These are phyloP conservation scores for Porites evermanni DNA, from an alignment of 92 coral and sea anemone species.

Conservation along the genomic window DNA sequence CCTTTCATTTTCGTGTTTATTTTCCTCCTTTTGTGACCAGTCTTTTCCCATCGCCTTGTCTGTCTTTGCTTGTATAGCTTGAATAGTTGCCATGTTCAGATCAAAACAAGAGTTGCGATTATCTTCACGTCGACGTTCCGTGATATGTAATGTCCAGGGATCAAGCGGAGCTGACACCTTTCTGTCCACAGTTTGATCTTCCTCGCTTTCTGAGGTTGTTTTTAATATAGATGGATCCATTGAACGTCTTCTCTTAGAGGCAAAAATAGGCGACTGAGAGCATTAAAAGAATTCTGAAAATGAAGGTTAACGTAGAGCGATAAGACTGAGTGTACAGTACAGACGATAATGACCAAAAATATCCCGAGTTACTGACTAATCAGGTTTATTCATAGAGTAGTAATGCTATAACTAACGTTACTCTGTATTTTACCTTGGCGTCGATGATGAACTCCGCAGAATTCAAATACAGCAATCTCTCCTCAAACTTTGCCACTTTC, in stretches of 20 bases:
- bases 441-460: too few relatives aligned
- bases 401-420: too few relatives aligned
- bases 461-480: too few relatives aligned
- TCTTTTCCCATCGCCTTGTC: constrained; percentile 15
- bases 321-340: too few relatives aligned
- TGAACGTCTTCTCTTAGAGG: constrained; percentile 67
- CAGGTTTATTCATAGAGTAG: too few relatives aligned
- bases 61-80: constrained; percentile 40
- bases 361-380: too few relatives aligned
- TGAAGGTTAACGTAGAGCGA: too few relatives aligned
- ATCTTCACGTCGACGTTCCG: not conserved
- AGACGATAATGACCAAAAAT: too few relatives aligned
- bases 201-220: constrained; percentile 38
- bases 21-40: not conserved
- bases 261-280: constrained; percentile 64
- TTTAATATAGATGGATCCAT: constrained; percentile 67
- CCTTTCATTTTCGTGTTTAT: not conserved
- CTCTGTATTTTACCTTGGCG: too few relatives aligned
- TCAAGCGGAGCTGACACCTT: constrained; percentile 32
- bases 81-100: constrained; percentile 26
- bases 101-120: constrained; percentile 21
- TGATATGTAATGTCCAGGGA: constrained; percentile 7
- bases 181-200: constrained; percentile 36
- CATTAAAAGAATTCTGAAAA: constrained; percentile 86
- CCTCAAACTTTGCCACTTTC: too few relatives aligned